A percentile compares a stretch with the other conserved stretches of the same genome.
Conservation (phyloP, 2,797 vertebrate genomes). For the Tadarida brasiliensis region DNA sequence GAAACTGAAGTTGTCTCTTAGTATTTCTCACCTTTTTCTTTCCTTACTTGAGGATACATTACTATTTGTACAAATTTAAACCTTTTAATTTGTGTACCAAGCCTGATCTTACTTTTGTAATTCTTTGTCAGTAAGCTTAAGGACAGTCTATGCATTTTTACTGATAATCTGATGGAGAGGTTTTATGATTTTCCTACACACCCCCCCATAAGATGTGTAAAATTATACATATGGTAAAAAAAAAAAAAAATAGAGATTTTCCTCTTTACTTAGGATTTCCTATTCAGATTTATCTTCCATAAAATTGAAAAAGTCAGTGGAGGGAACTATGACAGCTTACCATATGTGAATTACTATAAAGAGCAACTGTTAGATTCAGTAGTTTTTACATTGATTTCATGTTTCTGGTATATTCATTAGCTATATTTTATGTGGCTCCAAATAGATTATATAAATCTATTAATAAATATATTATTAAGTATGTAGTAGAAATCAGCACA, state of each 20-base stretch:
- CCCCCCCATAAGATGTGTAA: neutral
- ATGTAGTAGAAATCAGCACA: neutral
- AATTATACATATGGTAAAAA: neutral
- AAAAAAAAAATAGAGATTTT: slow-evolving; percentile 8
- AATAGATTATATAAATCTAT: too few relatives aligned
- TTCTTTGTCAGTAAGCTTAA: neutral
- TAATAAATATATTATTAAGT: neutral
- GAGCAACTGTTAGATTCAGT: neutral
- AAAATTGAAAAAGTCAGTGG: neutral
- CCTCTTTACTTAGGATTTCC: neutral
- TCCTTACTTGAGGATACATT: slow-evolving; percentile 60
- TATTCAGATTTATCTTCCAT: neutral
- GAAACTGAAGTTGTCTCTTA: slow-evolving; percentile 71
- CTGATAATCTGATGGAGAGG: neutral
- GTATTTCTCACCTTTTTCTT: neutral
- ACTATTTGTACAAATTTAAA: slow-evolving; percentile 57
- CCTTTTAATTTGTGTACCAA: slow-evolving; percentile 59
- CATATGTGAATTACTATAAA: neutral
- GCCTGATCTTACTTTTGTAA: neutral
- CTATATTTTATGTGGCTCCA: neutral
- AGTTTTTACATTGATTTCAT: neutral
- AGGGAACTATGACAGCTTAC: neutral
- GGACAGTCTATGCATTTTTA: neutral
- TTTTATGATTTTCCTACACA: slow-evolving; percentile 4
- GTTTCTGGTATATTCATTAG: neutral